Base-by-base conservation (phyloP, 2,888 invertebrate species). In the Dolomedes plantarius region DNA sequence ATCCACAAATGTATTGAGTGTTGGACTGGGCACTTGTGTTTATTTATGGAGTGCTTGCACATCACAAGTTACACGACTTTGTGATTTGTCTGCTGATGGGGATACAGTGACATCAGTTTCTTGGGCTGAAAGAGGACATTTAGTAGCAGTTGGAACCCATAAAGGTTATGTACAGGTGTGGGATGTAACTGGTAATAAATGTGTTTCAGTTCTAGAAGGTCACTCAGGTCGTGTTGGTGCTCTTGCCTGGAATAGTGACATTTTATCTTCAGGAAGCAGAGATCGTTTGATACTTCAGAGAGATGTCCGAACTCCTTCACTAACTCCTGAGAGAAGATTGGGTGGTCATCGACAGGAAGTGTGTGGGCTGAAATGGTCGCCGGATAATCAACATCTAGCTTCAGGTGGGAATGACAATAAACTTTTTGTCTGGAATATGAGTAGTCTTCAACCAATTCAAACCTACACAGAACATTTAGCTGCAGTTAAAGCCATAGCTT, bases 21-120 rank as follows among this genome's bases (percentile, higher is more conserved):
- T 99, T 1, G 99, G 99, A 0, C 93, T 99, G 27, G 98, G 98
- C 39, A 97, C 97, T 90, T 98, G 98, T 91, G 99, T 99, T 0
- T 99, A 99, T 91, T 93, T 99, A 86, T 99, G 99, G 99, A 98
- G 98, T 90, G 99, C 99, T 11, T 98, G 97, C 91, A 99, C 98
- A 87, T 98, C 98, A 91, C 88, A 89, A 80, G 89, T 89, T 0
- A 89, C 89, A 19, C 74, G 89, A 90, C 93, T 99, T 46, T 99
- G 99, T 92, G 99, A 99, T 92, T 93, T 99, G 86, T 96, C 96
- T 7, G 94, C 95, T 50, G 98, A 98, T 91, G 95, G 95, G 36
- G 99, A 99, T 91, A 95, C 96, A 7, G 98, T 99, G 41, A 99
- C 99, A 3, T 98, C 99, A 0, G 99, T 99, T 28, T 97, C 98